A percentile compares a stretch with the other conserved stretches of the same genome.
These are phyloP conservation scores for Salmo trutta DNA, from an alignment of 2,797 vertebrate species.

Conservation along the genomic window DNA sequence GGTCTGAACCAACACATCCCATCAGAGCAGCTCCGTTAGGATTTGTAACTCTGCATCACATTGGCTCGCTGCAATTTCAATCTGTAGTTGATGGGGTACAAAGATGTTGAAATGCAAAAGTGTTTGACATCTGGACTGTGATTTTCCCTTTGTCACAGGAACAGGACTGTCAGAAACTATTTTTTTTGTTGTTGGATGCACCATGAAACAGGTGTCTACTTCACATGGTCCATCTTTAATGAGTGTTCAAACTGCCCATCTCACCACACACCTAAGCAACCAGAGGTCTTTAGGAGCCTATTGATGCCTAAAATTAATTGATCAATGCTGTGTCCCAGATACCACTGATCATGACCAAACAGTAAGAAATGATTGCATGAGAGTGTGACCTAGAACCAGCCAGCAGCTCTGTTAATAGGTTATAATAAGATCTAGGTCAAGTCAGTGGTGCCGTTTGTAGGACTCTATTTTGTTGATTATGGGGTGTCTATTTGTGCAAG, in stretches of 20 bases:
- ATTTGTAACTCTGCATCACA: background rate
- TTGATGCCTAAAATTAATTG: background rate
- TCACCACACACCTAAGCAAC: background rate
- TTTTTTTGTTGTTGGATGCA: background rate
- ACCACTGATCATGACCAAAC: slow-evolving; percentile 41
- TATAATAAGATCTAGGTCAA: slow-evolving; percentile 68
- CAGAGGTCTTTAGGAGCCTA: background rate
- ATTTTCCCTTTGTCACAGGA: background rate
- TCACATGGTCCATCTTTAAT: background rate
- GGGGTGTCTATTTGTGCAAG: background rate
- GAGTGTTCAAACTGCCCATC: background rate
- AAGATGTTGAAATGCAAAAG: background rate
- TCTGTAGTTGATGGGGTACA: background rate
- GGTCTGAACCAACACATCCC: background rate
- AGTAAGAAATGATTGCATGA: slow-evolving; percentile 49
- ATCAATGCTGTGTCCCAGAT: slow-evolving; percentile 58
- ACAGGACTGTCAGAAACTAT: background rate
- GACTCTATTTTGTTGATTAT: slow-evolving; percentile 26
- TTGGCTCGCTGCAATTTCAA: background rate
- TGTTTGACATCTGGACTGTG: background rate
- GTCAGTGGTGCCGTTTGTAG: slow-evolving; percentile 40
- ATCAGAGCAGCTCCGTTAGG: background rate
- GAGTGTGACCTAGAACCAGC: slow-evolving; percentile 75
- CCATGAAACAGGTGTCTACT: background rate
- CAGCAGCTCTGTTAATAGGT: slow-evolving; percentile 73